These are phyloP conservation scores for Pandion haliaetus DNA, from an alignment of 2,113 vertebrate species.

Conservation along the genomic window DNA sequence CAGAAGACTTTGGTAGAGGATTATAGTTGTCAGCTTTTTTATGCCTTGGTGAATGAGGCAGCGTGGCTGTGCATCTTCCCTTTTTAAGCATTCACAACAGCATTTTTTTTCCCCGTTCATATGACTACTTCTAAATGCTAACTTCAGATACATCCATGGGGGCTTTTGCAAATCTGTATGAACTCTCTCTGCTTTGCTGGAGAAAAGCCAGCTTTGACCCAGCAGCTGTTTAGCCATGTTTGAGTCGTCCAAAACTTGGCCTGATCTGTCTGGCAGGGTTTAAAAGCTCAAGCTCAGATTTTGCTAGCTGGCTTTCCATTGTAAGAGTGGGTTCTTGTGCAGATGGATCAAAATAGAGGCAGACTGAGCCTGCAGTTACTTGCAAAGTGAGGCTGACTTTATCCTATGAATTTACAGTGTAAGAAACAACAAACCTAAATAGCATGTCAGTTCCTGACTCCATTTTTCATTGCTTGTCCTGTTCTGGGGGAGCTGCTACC, in stretches of 20 bases:
- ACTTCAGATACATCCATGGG: not conserved
- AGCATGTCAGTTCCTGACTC: not conserved
- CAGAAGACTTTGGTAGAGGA: not conserved
- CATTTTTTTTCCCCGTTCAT: not conserved
- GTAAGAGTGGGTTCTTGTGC: not conserved
- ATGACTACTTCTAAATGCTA: not conserved
- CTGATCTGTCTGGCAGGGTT: not conserved
- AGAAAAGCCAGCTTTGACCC: not conserved
- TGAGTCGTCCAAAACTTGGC: not conserved
- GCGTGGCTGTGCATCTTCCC: not conserved
- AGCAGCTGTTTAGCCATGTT: not conserved
- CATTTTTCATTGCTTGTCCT: not conserved
- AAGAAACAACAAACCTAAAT: not conserved
- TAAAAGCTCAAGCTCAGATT: not conserved
- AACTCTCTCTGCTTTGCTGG: not conserved
- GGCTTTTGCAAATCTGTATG: not conserved
- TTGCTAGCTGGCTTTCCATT: not conserved
- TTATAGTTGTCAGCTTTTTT: not conserved
- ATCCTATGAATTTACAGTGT: not conserved
- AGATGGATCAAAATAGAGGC: conserved; percentile 4
- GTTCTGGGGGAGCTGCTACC: not conserved
- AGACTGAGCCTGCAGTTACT: not conserved
- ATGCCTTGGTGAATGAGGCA: not conserved
- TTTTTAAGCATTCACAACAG: not conserved
- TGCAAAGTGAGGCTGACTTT: conserved; percentile 9